Conservation (phyloP, 2,113 vertebrate species). For the Caretta caretta region DNA sequence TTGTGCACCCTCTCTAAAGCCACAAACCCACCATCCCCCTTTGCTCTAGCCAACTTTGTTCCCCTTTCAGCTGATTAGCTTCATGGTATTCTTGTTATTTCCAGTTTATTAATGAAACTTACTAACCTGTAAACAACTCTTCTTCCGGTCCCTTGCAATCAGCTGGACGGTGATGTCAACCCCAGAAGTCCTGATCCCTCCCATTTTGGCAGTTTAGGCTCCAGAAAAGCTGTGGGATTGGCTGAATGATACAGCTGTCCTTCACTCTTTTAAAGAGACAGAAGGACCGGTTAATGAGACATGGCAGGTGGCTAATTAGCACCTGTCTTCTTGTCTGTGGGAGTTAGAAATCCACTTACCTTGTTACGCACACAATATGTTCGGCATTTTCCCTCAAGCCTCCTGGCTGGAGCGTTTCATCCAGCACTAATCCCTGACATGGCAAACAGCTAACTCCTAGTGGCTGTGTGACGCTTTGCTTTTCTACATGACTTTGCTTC, state of each 20-base stretch:
- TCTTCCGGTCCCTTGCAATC: slow-evolving; percentile 33
- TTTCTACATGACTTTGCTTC: background rate
- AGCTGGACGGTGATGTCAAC: background rate
- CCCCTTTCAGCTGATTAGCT: background rate
- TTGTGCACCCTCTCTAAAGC: background rate
- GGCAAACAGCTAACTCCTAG: background rate
- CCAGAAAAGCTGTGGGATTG: background rate
- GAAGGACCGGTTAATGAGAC: background rate
- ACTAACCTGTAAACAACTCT: slow-evolving; percentile 43
- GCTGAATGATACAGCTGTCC: background rate
- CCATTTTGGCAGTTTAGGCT: background rate
- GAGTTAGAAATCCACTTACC: background rate
- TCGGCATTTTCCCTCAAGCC: background rate
- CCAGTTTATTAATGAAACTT: background rate
- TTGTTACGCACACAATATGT: background rate
- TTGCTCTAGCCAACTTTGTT: background rate
- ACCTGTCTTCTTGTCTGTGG: rapidly evolving
- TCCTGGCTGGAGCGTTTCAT: too few relatives aligned
- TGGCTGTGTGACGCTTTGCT: background rate
- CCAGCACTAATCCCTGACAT: background rate
- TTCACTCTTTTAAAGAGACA: slow-evolving; percentile 25
- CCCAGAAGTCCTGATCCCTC: background rate
- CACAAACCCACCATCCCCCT: background rate
- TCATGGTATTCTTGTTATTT: background rate
- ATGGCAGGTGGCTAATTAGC: background rate